Evolutionary conservation across 2,113 vertebrate species (phyloP), one percentile per base, ranked within the genome.

Genomic region (Mirza zaza): DNA sequence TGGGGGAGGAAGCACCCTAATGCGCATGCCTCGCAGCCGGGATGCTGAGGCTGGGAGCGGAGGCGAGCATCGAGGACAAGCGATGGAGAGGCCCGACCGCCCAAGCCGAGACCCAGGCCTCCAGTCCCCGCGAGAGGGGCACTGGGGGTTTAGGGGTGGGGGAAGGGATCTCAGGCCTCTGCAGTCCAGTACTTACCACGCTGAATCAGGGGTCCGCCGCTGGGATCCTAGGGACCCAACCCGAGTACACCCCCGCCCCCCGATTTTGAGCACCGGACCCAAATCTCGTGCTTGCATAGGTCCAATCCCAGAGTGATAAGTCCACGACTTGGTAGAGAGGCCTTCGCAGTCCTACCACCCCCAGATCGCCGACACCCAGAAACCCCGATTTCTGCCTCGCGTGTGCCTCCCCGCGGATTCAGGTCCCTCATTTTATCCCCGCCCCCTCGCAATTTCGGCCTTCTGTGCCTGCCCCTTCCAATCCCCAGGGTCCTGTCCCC

Each of bases 21-120:
- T 84, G 97, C 97, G 97, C 97, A 97, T 96, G 96, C 94, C 29
- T 71, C 17, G 20, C 25, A 29, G 82, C 42, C 48, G 82, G 67
- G 97, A 77, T 95, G 96, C 93, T 39, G 92, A 92, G 82, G 42
- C 87, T 57, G 39, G 3, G 70, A 42, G 91, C 81, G 2, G 65
- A 48, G 61, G 79, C 21, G 34, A 48, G 75, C 50, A 17, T 13
- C 21, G 42, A 57, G 94, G 48, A 59, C 94, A 34, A 45, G 84
- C 25, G 96, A 90, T 92, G 87, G 70, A 73, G 90, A 89, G 61
- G 76, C 86, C 70, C n/a, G 27, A 57, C 23, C 2, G 75, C 65
- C 84, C 68, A n/a, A 9, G 77, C 63, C 50, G 4, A 55, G 32
- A 55, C 68, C 27, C 87, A 4, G 34, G 39, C 32, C 61, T 29